Conservation (phyloP, 2,113 vertebrate species). For the Chlamydotis undulata region DNA sequence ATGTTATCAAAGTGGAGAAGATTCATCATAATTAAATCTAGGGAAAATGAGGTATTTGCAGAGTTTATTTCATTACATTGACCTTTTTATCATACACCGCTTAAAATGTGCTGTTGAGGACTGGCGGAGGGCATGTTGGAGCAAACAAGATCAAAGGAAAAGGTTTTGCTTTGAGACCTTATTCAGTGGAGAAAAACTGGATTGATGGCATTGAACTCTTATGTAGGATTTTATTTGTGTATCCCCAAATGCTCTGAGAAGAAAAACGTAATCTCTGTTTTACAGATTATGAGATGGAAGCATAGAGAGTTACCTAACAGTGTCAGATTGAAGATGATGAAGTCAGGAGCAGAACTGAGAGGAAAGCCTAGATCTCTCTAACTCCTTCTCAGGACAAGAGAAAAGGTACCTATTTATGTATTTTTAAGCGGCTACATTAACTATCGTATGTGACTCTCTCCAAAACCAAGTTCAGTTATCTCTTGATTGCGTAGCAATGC, state of each 20-base stretch:
- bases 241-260: not conserved
- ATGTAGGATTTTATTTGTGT: not conserved
- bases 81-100: not conserved
- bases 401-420: not conserved
- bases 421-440: not conserved
- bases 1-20: slow-evolving; percentile 7
- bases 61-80: slow-evolving; percentile 2
- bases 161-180: not conserved
- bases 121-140: not conserved
- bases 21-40: slow-evolving; percentile 36
- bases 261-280: not conserved
- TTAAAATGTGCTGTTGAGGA: not conserved
- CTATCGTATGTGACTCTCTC: not conserved
- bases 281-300: not conserved
- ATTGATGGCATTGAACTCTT: not conserved
- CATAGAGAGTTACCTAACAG: not conserved
- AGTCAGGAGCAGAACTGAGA: not conserved
- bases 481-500: not conserved
- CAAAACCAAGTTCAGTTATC: not conserved
- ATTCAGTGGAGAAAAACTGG: not conserved
- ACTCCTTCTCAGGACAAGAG: not conserved
- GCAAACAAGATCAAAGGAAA: not conserved
- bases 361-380: not conserved
- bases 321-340: not conserved
- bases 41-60: slow-evolving; percentile 20